Percentiles rank a stretch among this genome's conserved stretches.
phyloP scores from a whole-genome alignment of 2,888 invertebrate species.

The Sinopyrophorus schimmeli region DNA sequence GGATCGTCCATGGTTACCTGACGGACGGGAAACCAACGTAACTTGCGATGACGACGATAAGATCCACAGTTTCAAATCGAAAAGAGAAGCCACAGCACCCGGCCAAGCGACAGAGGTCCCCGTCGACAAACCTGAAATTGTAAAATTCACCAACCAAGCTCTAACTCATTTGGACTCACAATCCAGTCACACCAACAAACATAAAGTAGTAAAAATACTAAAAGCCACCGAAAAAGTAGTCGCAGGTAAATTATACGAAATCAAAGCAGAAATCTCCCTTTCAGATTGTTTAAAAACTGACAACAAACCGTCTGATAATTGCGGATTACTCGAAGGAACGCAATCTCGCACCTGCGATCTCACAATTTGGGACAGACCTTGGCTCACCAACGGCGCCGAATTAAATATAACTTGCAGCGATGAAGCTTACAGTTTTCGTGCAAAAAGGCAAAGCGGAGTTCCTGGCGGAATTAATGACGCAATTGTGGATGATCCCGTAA shows the following conservation, averaged over 20 bases:
- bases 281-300: slow-evolving; percentile 57
- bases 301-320: slow-evolving; percentile 39
- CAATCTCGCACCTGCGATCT: slow-evolving; percentile 54
- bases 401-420: slow-evolving; percentile 51
- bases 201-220: slow-evolving; percentile 51
- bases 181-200: slow-evolving; percentile 34
- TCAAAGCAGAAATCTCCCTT: slow-evolving; percentile 62
- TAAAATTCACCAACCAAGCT: slow-evolving; percentile 36
- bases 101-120: too few species aligned
- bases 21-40: slow-evolving; percentile 53
- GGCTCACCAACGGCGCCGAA: slow-evolving; percentile 57
- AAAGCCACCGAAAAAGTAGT: slow-evolving; percentile 60
- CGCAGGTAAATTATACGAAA: slow-evolving; percentile 60
- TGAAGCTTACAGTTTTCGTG: slow-evolving; percentile 21
- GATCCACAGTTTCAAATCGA: slow-evolving; percentile 18
- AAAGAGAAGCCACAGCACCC: too few species aligned
- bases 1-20: slow-evolving; percentile 62
- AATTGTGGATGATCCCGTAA: slow-evolving; percentile 37
- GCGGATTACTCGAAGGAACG: slow-evolving; percentile 41
- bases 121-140: slow-evolving; percentile 38
- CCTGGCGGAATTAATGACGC: slow-evolving; percentile 32
- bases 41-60: slow-evolving; percentile 45
- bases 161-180: slow-evolving; percentile 44
- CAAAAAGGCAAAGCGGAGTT: slow-evolving; percentile 42
- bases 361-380: slow-evolving; percentile 62